phyloP scores from a whole-genome alignment of 2,888 invertebrate species.

The Antitype chi region DNA sequence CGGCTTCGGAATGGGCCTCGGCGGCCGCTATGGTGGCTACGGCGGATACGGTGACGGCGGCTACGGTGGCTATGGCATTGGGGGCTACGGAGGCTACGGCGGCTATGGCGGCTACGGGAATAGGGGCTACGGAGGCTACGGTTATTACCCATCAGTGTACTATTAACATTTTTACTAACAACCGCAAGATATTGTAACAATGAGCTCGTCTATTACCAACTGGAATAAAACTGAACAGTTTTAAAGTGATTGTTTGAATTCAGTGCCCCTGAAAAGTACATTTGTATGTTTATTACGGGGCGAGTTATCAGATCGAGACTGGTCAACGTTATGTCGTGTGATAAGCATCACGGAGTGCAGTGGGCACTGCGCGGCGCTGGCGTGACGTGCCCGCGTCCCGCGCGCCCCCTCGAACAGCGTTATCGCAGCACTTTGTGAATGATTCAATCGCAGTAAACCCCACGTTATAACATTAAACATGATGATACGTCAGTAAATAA shows the following conservation, averaged over 20 bases:
- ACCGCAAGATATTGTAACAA: neutral
- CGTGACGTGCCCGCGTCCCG: neutral
- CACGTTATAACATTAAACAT: neutral
- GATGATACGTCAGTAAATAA: neutral
- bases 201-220: neutral
- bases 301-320: conserved; percentile 55
- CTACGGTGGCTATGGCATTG: conserved; percentile 7
- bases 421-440: conserved; percentile 18
- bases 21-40: conserved; percentile 13
- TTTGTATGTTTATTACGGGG: conserved; percentile 8
- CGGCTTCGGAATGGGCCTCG: conserved; percentile 24
- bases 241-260: conserved; percentile 28
- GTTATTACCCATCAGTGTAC: conserved; percentile 31
- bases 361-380: conserved; percentile 18
- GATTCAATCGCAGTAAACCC: conserved; percentile 8
- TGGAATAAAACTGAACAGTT: conserved; percentile 27
- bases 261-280: neutral
- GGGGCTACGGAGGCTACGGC: conserved; percentile 7
- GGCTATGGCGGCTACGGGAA: conserved; percentile 14
- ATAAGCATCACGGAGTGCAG: conserved; percentile 46
- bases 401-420: neutral
- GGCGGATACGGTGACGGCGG: conserved; percentile 4
- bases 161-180: conserved; percentile 16
- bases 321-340: conserved; percentile 21
- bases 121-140: conserved; percentile 3